These are phyloP conservation scores for Hippocampus abdominalis DNA, from an alignment of 2,113 vertebrate species.

Conservation along the genomic window DNA sequence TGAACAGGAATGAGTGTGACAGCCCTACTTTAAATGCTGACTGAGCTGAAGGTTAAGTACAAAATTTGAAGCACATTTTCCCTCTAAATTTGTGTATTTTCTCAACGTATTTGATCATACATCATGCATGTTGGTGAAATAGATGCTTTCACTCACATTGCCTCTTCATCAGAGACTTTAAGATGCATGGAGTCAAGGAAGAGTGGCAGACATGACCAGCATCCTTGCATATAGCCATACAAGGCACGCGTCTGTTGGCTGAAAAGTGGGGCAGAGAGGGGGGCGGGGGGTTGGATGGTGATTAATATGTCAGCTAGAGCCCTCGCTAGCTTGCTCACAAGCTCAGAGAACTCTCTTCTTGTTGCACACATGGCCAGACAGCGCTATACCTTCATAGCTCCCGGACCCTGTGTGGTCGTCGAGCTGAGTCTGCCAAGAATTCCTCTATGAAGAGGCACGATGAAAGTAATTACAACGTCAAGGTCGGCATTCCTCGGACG, in stretches of 20 bases:
- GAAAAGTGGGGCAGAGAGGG: neutral
- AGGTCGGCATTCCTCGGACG: conserved; percentile 56
- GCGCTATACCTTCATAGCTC: conserved; percentile 28
- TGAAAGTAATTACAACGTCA: conserved; percentile 57
- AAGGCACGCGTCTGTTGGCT: conserved; percentile 52
- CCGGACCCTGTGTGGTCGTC: conserved; percentile 27
- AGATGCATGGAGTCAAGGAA: conserved; percentile 9
- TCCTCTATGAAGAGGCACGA: conserved; percentile 29
- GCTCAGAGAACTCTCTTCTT: conserved; percentile 14
- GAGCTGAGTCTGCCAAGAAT: conserved; percentile 44
- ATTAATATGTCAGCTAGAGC: conserved; percentile 28
- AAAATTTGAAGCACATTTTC: neutral
- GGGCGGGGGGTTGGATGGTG: conserved; percentile 20
- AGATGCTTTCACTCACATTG: neutral
- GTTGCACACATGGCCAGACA: conserved; percentile 16
- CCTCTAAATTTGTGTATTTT: neutral
- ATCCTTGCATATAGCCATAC: conserved; percentile 56
- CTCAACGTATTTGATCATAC: neutral
- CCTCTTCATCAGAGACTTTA: conserved; percentile 1
- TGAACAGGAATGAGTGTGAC: no score
- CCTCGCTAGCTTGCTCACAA: conserved; percentile 31
- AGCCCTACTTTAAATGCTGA: no score
- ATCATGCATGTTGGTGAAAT: neutral
- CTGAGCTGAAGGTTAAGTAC: no score
- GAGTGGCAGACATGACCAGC: conserved; percentile 42